Conservation (phyloP, 2,113 vertebrate genomes). For the Sialia sialis region DNA sequence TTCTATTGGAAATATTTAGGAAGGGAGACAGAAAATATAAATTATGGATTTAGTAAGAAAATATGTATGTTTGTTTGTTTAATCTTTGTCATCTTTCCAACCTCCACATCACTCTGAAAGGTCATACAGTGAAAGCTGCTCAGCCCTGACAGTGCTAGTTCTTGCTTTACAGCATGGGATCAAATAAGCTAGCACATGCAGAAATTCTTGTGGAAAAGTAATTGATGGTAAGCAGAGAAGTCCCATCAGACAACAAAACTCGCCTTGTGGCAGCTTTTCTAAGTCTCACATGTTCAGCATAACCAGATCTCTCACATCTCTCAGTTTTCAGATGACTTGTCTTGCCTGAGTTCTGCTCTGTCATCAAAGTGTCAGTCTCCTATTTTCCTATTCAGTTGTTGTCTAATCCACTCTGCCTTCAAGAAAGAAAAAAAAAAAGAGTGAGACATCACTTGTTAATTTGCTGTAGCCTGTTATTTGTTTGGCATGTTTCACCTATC, state of each 20-base stretch:
- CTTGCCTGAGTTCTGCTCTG: neutral
- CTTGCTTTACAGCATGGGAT: neutral
- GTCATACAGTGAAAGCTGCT: neutral
- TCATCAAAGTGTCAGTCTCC: neutral
- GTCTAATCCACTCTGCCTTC: neutral
- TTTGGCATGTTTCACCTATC: neutral
- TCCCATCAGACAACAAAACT: neutral
- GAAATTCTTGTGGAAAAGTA: neutral
- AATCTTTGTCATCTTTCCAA: neutral
- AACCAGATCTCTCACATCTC: neutral
- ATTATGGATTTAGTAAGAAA: neutral
- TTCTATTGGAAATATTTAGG: conserved; percentile 3
- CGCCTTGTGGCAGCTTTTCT: neutral
- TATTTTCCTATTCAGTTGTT: neutral
- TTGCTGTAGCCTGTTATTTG: neutral
- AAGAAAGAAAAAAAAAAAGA: neutral
- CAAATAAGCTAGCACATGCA: neutral
- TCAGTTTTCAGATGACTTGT: neutral
- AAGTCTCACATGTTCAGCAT: neutral
- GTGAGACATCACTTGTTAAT: neutral
- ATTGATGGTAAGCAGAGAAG: neutral
- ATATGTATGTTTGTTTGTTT: neutral
- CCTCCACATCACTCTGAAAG: neutral
- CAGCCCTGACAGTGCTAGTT: neutral
- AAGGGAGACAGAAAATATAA: neutral